These are phyloP conservation scores for Oncorhynchus keta DNA, from an alignment of 2,113 vertebrate species.

Conservation along the genomic window DNA sequence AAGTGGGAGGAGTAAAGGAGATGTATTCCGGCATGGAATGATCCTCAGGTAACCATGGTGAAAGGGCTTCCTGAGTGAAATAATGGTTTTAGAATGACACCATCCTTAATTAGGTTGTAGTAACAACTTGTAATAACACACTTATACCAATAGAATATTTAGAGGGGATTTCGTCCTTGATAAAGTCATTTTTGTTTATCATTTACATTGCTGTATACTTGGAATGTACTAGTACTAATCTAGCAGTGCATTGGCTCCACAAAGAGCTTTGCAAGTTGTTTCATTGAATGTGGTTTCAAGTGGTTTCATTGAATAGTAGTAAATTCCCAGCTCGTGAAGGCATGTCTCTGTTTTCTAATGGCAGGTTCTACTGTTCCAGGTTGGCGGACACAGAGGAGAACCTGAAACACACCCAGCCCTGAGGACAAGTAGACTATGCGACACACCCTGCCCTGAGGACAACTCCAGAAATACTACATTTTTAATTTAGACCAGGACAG, in stretches of 20 bases:
- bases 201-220: neutral
- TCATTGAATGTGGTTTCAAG: neutral
- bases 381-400: neutral
- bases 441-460: neutral
- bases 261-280: neutral
- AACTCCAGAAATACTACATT: neutral
- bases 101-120: neutral
- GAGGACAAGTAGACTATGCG: neutral
- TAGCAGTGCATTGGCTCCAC: neutral
- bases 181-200: neutral
- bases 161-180: neutral
- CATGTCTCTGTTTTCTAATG: neutral
- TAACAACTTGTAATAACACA: neutral
- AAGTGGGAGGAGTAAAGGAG: conserved; percentile 8
- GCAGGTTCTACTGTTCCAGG: neutral
- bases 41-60: conserved; percentile 39
- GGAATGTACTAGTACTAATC: neutral
- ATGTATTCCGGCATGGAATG: conserved; percentile 35
- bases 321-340: neutral
- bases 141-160: neutral
- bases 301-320: neutral
- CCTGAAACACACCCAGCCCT: neutral
- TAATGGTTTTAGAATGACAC: conserved; percentile 15
- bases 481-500: neutral
- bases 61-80: conserved; percentile 39